phyloP scores from a whole-genome alignment of 2,797 vertebrate species.

The Lates japonicus region DNA sequence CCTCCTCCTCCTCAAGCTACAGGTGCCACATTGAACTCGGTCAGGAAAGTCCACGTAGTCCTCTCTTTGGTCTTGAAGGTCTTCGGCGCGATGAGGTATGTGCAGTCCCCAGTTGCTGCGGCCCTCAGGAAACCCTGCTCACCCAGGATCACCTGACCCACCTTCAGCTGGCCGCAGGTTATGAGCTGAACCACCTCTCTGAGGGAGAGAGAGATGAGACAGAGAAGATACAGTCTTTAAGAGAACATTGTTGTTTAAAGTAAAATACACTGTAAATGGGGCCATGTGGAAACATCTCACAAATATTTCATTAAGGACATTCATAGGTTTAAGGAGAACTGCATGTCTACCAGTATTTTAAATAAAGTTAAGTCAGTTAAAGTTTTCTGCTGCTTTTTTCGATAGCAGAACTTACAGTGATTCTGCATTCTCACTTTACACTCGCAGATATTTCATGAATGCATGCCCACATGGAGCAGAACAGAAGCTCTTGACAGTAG shows the following conservation, averaged over 20 bases:
- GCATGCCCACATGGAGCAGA: neutral
- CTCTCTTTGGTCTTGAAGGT: conserved; percentile 97
- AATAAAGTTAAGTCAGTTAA: neutral
- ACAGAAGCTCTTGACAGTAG: neutral
- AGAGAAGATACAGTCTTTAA: conserved; percentile 6
- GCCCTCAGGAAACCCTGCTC: conserved; percentile 90
- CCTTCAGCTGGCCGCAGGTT: conserved; percentile 96
- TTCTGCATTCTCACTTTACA: neutral
- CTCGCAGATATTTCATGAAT: conserved; percentile 4
- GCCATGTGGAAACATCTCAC: neutral
- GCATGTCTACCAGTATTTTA: neutral
- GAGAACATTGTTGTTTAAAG: neutral
- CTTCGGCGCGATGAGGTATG: conserved; percentile 96
- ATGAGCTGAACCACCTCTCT: conserved; percentile 95
- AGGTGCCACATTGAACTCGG: conserved; percentile 96
- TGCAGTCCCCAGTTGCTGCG: conserved; percentile 93
- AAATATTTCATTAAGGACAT: neutral
- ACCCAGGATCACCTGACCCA: conserved; percentile 98
- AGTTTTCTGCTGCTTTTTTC: neutral
- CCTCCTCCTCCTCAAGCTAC: conserved; percentile 75
- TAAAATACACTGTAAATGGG: neutral
- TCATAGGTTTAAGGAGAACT: too few relatives aligned
- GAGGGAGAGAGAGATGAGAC: conserved; percentile 29
- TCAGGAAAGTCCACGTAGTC: conserved; percentile 97
- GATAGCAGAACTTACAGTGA: conserved; percentile 6